Conservation (phyloP, 2,888 invertebrate species). For the Nemapogon koenigi region DNA sequence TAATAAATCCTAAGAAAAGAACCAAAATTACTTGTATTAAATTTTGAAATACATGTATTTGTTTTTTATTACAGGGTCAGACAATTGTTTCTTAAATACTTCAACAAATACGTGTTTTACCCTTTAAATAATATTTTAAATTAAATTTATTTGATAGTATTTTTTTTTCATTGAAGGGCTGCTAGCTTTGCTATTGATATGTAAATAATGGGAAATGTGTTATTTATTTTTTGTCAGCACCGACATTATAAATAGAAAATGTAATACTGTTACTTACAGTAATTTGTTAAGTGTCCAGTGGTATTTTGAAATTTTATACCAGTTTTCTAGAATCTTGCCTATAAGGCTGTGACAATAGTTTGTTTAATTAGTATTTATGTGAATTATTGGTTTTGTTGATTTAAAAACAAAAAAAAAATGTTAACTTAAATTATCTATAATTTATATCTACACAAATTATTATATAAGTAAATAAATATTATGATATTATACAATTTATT, state of each 20-base stretch:
- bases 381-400: constrained; percentile 10
- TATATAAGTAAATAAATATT: constrained; percentile 24
- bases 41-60: background rate
- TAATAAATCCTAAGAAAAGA: background rate
- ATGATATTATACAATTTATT: constrained; percentile 59
- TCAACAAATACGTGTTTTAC: constrained; percentile 1
- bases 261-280: too few relatives aligned
- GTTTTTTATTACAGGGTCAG: constrained; percentile 20
- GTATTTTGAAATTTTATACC: too few relatives aligned
- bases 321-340: too few relatives aligned
- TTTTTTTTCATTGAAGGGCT: too few relatives aligned
- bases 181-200: too few relatives aligned
- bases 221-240: too few relatives aligned
- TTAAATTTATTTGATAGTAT: too few relatives aligned
- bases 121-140: constrained; percentile 7
- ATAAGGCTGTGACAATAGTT: too few relatives aligned
- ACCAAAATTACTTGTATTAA: background rate
- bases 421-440: background rate
- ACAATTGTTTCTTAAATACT: constrained; percentile 19
- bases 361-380: constrained; percentile 12
- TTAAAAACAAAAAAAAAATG: constrained; percentile 9
- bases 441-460: background rate
- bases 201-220: too few relatives aligned
- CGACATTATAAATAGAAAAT: too few relatives aligned
- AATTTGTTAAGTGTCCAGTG: too few relatives aligned